Evolutionary conservation across 2,888 invertebrate species (phyloP), one percentile per base, ranked within the genome.

Genomic region (Isotomurus palustris): DNA sequence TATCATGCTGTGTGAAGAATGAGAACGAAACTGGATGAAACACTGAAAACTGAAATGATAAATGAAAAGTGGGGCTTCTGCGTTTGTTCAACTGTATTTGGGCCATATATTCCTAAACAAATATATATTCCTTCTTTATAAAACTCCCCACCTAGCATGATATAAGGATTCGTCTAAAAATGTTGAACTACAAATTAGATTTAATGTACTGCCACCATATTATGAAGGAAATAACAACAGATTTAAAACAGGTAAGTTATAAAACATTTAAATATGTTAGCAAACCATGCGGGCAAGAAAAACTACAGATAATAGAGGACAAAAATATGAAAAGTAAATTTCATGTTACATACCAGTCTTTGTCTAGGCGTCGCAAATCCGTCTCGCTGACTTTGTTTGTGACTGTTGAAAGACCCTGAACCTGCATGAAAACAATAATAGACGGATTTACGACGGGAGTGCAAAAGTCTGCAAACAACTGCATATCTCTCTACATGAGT

Each of bases 301-400:
- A n/a, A n/a, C n/a, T n/a, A n/a, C n/a, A n/a, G n/a, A n/a, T n/a
- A n/a, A n/a, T n/a, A n/a, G n/a, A n/a, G n/a, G n/a, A n/a, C n/a
- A n/a, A 22, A 50, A 47, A 25, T 17, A n/a, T 8, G 29, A 38
- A 43, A 50, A 54, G 38, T 40, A 43, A 40, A 32, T n/a, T 14
- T 52, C 53, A 53, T 50, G 35, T 21, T 38, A 70, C 68, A 41
- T 68, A 70, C 68, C 68, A 68, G 62, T 65, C 68, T 66, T 62
- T 67, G 67, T 60, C 68, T 70, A 64, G 64, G 66, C 58, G 62
- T 67, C 70, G 68, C 66, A 67, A 68, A 70, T 64, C 70, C 68
- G 67, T 70, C 70, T 64, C 70, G 68, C 53, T 64, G 65, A 66
- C 55, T 66, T 56, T 66, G 64, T 66, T 70, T 70, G 59, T 64